A percentile compares a stretch with the other conserved stretches of the same genome.
Evolutionary conservation across 2,888 invertebrate genomes (phyloP).

Genomic region (Platerodrilus igneus): DNA sequence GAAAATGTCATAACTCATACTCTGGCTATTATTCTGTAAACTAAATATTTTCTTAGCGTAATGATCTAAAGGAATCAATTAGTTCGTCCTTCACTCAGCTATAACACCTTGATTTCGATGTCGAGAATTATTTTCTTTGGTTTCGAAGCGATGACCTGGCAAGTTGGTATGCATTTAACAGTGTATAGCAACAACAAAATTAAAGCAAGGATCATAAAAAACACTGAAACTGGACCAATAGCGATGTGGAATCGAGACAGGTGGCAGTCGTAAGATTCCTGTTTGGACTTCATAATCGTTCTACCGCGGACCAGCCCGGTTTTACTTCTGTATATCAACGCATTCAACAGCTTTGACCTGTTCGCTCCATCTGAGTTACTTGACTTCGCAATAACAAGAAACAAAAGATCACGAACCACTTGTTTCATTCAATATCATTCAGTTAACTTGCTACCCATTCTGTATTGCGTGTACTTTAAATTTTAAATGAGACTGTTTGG

Average conservation of each 20-base stretch:
- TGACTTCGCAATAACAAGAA: slow-evolving; percentile 3
- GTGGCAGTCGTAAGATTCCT: slow-evolving; percentile 46
- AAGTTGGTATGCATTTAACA: slow-evolving; percentile 23
- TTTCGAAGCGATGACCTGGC: slow-evolving; percentile 21
- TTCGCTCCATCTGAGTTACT: too few species aligned
- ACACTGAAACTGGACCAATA: slow-evolving; percentile 45
- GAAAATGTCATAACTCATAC: too few species aligned
- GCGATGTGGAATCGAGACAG: slow-evolving; percentile 43
- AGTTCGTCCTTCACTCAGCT: too few species aligned
- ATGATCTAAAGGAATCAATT: too few species aligned
- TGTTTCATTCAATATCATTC: too few species aligned
- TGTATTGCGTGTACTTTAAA: too few species aligned
- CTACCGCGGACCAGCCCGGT: slow-evolving; percentile 33
- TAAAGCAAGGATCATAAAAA: slow-evolving; percentile 34
- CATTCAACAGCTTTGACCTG: slow-evolving; percentile 18
- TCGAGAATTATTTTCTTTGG: not conserved
- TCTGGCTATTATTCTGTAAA: too few species aligned
- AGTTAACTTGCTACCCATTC: too few species aligned
- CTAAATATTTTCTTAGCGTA: too few species aligned
- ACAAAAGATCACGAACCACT: too few species aligned
- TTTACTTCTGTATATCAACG: slow-evolving; percentile 18
- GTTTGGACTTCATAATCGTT: slow-evolving; percentile 42
- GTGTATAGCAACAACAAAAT: slow-evolving; percentile 30
- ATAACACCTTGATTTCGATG: too few species aligned
- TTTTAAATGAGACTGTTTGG: too few species aligned